Percentiles rank a stretch among this genome's conserved stretches.
phyloP scores from a whole-genome alignment of 2,797 vertebrate species.

The Hydrocynus forskahlii region DNA sequence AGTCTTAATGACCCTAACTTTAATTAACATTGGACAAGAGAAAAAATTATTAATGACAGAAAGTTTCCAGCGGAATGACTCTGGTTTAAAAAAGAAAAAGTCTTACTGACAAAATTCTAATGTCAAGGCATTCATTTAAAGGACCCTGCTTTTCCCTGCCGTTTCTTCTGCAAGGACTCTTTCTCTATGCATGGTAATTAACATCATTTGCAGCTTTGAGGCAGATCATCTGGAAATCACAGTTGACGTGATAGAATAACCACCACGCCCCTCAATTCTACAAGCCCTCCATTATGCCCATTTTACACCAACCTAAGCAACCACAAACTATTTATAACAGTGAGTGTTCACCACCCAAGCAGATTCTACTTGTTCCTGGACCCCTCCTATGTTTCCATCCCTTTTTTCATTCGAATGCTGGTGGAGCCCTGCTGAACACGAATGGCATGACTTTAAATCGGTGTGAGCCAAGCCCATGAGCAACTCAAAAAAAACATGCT shows the following conservation, averaged over 20 bases:
- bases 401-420: constrained; percentile 12
- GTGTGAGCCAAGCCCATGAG: constrained; percentile 24
- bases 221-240: constrained; percentile 40
- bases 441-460: constrained; percentile 26
- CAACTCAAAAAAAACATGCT: constrained; percentile 24
- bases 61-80: constrained; percentile 12
- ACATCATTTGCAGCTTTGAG: constrained; percentile 47
- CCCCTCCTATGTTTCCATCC: neutral
- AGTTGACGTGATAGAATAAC: constrained; percentile 32
- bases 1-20: neutral
- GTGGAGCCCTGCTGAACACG: neutral
- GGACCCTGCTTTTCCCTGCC: constrained; percentile 20
- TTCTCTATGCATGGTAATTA: constrained; percentile 56
- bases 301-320: constrained; percentile 27
- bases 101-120: constrained; percentile 33
- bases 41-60: constrained; percentile 4
- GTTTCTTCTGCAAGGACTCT: constrained; percentile 43
- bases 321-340: constrained; percentile 15
- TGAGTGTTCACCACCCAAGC: constrained; percentile 13
- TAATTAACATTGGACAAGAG: constrained; percentile 10
- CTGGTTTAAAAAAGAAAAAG: neutral
- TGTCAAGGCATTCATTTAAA: constrained; percentile 44
- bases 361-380: neutral
- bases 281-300: constrained; percentile 25
- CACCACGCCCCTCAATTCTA: constrained; percentile 1